A percentile compares a stretch with the other conserved stretches of the same genome.
These are phyloP conservation scores for Pheosia gnoma DNA, from an alignment of 2,888 invertebrate genomes.

Conservation along the genomic window DNA sequence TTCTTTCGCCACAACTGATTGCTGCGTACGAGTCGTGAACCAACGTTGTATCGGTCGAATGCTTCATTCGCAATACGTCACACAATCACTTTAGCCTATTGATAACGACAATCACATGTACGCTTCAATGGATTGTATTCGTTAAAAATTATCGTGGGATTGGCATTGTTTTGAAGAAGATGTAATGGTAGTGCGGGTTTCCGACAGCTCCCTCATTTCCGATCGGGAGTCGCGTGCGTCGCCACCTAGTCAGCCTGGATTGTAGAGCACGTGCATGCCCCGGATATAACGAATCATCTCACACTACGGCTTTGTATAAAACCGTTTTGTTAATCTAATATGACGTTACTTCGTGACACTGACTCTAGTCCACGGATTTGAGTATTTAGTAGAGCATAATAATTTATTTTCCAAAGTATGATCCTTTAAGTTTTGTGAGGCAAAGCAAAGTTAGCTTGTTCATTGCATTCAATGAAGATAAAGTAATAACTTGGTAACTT, in stretches of 20 bases:
- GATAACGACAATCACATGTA: not conserved
- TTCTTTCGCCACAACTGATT: conserved; percentile 68
- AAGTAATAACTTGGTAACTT: not conserved
- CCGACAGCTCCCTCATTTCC: conserved; percentile 65
- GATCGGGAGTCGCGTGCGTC: conserved; percentile 60
- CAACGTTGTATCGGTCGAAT: conserved; percentile 8
- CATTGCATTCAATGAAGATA: not conserved
- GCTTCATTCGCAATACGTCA: conserved; percentile 7
- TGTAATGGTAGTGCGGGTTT: conserved; percentile 62
- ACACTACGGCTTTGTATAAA: conserved; percentile 35
- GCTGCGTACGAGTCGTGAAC: conserved; percentile 48
- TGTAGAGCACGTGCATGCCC: conserved; percentile 53
- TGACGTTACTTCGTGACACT: not conserved
- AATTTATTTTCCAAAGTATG: no score
- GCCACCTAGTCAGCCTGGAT: conserved; percentile 33
- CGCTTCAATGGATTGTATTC: conserved; percentile 36
- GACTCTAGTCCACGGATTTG: no score
- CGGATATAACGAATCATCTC: conserved; percentile 60
- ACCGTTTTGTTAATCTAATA: conserved; percentile 30
- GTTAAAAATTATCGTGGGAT: conserved; percentile 28
- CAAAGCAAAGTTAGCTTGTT: no score
- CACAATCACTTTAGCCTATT: not conserved
- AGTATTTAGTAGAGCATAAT: no score
- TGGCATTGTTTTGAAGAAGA: conserved; percentile 27
- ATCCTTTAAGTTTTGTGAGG: no score